These are phyloP conservation scores for Podargus strigoides DNA, from an alignment of 2,797 vertebrate genomes.

Conservation along the genomic window DNA sequence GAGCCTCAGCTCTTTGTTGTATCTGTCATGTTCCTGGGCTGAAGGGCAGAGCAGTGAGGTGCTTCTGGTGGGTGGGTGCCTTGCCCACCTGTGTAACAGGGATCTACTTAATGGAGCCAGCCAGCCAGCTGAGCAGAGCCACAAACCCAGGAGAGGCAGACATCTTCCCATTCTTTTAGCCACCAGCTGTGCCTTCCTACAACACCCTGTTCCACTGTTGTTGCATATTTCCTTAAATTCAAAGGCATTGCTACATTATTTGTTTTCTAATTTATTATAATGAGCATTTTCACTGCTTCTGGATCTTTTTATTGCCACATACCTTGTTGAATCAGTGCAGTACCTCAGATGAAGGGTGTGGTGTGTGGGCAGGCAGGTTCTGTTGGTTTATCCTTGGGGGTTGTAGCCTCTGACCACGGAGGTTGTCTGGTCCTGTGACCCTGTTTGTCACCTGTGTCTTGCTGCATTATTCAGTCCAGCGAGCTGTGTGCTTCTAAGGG, in stretches of 20 bases:
- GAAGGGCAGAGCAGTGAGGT: not conserved
- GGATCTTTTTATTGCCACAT: not conserved
- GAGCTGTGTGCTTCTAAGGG: not conserved
- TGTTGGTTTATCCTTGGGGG: accelerated
- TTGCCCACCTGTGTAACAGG: not conserved
- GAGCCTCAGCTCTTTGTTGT: not conserved
- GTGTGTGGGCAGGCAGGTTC: not conserved
- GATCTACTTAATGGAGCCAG: not conserved
- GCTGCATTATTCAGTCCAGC: not conserved
- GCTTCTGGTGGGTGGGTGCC: not conserved
- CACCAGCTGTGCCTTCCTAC: not conserved
- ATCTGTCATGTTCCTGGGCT: not conserved
- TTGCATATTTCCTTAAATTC: not conserved
- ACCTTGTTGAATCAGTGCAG: not conserved
- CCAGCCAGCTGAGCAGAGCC: not conserved
- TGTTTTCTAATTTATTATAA: not conserved
- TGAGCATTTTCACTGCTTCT: not conserved
- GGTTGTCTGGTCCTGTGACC: not conserved
- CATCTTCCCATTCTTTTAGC: not conserved
- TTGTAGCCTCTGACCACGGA: not conserved
- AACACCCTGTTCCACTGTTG: not conserved
- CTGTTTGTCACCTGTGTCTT: not conserved
- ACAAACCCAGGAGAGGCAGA: not conserved
- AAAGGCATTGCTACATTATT: not conserved
- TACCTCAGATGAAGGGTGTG: not conserved